Base-by-base conservation (phyloP, 2,888 invertebrate genomes). In the Disparrhopalites patrizii region DNA sequence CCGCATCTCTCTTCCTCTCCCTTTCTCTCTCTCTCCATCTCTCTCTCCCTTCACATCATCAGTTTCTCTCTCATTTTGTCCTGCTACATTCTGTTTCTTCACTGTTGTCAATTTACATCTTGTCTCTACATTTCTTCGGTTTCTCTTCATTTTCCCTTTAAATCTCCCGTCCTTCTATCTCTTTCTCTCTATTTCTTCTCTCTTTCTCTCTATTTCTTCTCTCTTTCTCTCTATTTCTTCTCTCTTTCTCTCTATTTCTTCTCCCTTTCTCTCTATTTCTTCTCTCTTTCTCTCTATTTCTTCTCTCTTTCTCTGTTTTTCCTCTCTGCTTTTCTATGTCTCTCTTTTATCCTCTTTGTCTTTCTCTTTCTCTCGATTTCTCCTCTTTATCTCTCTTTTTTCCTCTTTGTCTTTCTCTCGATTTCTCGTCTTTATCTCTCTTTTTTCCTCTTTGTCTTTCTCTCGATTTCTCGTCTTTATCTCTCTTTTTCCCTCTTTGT, bases 141-240 rank as follows among this genome's bases (percentile, higher is more conserved):
- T n/a, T 47, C 47, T 23, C 18, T 47, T 47, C 18, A 47, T 8
- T 47, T 15, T n/a, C 18, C 47, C 15, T 47, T n/a, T 8, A 18
- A 23, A 47, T 47, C 47, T 47, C 47, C n/a, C n/a, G n/a, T 47
- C 52, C 52, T 52, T 52, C 52, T 52, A 27, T 52, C 27, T 52
- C 28, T n/a, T n/a, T 30, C 52, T 50, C 18, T 18, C 20, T n/a
- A n/a, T n/a, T n/a, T n/a, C n/a, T n/a, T n/a, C n/a, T n/a, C 40
- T 25, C 51, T 27, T 51, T 51, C 15, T 51, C n/a, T n/a, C n/a
- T 40, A 40, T 18, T 40, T 18, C 40, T 40, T 36, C 13, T 8
- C n/a, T 40, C 20, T 40, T 40, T 18, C n/a, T 40, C n/a, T 40
- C 40, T 20, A 20, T 10, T 40, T n/a, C 40, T 18, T n/a, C n/a